Evolutionary conservation across 2,888 invertebrate genomes (phyloP).

Genomic region (Brenthis ino): DNA sequence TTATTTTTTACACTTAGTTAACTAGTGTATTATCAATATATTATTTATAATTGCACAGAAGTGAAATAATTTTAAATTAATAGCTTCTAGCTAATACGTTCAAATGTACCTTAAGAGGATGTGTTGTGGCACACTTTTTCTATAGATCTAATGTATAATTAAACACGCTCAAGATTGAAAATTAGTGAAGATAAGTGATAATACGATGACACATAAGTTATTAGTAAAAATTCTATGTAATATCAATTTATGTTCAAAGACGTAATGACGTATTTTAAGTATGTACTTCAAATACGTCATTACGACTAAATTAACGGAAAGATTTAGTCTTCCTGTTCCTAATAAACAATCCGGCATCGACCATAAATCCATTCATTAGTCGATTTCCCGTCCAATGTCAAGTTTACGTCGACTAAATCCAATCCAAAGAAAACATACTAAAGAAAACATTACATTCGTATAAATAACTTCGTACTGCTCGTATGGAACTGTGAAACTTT

Average conservation of each 20-base stretch:
- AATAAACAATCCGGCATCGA: background rate
- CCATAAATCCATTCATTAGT: conserved; percentile 32
- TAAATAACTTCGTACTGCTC: conserved; percentile 15
- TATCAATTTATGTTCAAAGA: background rate
- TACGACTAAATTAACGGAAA: background rate
- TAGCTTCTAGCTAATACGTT: no score
- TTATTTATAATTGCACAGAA: no score
- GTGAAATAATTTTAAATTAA: no score
- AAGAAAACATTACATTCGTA: conserved; percentile 15
- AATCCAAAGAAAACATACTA: conserved; percentile 23
- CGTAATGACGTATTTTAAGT: no score
- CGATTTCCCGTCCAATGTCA: conserved; percentile 31
- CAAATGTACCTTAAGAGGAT: no score
- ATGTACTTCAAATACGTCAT: no score
- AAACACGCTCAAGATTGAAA: no score
- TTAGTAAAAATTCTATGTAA: no score
- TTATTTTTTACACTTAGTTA: background rate
- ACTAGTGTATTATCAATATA: background rate
- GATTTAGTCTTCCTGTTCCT: background rate
- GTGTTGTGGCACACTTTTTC: no score
- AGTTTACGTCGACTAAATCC: conserved; percentile 31
- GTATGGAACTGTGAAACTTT: conserved; percentile 13
- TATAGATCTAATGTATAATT: no score
- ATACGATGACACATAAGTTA: no score
- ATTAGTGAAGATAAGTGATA: no score